Conservation (phyloP, 2,797 vertebrate species). For the Anolis apletophallus region DNA sequence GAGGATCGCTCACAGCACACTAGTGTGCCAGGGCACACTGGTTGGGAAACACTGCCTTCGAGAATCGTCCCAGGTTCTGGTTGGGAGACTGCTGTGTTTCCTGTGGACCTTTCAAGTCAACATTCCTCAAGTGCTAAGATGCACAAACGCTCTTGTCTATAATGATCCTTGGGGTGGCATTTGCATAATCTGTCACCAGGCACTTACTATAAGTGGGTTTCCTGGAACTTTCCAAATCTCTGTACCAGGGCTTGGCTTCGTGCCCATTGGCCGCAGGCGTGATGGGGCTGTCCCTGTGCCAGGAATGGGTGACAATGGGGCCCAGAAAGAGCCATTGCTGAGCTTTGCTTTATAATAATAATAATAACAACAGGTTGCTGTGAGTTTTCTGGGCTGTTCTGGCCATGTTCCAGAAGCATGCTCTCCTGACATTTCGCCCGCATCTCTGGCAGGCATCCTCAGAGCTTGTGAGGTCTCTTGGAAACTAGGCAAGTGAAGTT, state of each 20-base stretch:
- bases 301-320: not conserved
- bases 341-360: not conserved
- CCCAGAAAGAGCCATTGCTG: not conserved
- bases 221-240: not conserved
- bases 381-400: too few species aligned
- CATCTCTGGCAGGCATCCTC: too few species aligned
- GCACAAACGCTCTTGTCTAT: not conserved
- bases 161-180: not conserved
- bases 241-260: not conserved
- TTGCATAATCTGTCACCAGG: not conserved
- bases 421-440: too few species aligned
- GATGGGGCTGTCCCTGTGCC: slow-evolving; percentile 2
- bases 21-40: too few species aligned
- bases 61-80: not conserved
- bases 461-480: too few species aligned
- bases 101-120: too few species aligned
- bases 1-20: too few species aligned
- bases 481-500: too few species aligned
- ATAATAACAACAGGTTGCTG: too few species aligned
- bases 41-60: too few species aligned
- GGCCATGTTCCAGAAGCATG: too few species aligned
- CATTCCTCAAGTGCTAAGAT: not conserved
- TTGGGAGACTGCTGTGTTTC: not conserved
- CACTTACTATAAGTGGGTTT: not conserved
- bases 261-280: not conserved